phyloP scores from a whole-genome alignment of 2,888 invertebrate species.

The Dastarcus helophoroides region DNA sequence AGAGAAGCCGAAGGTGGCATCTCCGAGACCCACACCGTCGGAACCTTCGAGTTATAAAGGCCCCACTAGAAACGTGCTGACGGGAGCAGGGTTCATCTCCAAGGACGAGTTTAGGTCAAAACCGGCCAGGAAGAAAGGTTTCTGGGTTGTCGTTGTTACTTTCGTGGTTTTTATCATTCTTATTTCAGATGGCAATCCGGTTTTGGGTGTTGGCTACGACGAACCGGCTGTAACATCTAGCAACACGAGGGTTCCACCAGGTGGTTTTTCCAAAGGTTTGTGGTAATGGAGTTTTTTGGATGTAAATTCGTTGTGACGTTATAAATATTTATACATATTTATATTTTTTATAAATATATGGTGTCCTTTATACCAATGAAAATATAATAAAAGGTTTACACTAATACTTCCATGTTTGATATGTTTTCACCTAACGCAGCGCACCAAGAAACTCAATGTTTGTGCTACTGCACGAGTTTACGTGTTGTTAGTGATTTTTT shows the following conservation, averaged over 20 bases:
- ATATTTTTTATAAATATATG: too few relatives aligned
- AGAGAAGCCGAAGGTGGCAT: conserved; percentile 1
- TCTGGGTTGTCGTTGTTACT: conserved; percentile 2
- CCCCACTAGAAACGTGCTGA: conserved; percentile 30
- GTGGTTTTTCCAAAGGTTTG: conserved; percentile 33
- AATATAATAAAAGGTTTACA: too few relatives aligned
- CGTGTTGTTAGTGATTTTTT: too few relatives aligned
- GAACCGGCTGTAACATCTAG: conserved; percentile 10
- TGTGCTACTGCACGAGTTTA: too few relatives aligned
- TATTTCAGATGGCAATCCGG: conserved; percentile 31
- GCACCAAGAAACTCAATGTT: too few relatives aligned
- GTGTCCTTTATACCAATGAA: too few relatives aligned
- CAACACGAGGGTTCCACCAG: conserved; percentile 31
- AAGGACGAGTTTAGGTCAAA: conserved; percentile 26
- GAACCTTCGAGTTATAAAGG: conserved; percentile 12
- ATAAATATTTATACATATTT: too few relatives aligned
- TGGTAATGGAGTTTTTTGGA: conserved; percentile 24
- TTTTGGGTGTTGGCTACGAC: conserved; percentile 32
- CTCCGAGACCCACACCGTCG: conserved; percentile 11
- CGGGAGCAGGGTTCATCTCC: conserved; percentile 30
- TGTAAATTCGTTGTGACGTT: too few relatives aligned
- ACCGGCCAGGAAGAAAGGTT: conserved; percentile 21
- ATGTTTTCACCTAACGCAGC: too few relatives aligned
- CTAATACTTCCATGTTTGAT: too few relatives aligned
- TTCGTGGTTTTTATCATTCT: conserved; percentile 2